Evolutionary conservation across 2,797 vertebrate species (phyloP), one percentile per base, ranked within the genome.

Genomic region (Pygocentrus nattereri): DNA sequence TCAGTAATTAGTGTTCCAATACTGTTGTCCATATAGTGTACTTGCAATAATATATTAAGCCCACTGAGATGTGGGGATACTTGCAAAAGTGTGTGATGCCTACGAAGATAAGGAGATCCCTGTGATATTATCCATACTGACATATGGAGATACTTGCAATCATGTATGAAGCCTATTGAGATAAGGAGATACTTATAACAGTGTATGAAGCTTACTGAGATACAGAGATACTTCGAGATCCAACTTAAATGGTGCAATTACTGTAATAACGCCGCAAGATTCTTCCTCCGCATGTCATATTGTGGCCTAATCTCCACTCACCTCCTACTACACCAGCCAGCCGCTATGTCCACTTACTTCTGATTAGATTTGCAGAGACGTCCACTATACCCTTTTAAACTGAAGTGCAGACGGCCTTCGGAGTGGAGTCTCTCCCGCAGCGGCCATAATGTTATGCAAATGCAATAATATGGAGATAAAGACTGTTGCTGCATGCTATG

Each of bases 401-500:
- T 81, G 67, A 85, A 88, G 82, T 87, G 86, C 74, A 81, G 85
- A 86, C 76, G 84, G 74, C 65, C 81, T 90, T 74, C 76, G 41
- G 82, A 90, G 90, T 88, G 88, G 91, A 93, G 90, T 93, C 91
- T 93, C 91, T 93, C 88, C 88, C 87, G 89, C 88, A 90, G 89
- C 81, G 71, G 90, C 82, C 30, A 84, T 94, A 94, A 94, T 94
- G 91, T 92, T 94, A 95, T 94, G 94, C 94, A 94, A 94, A 95
- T 95, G 95, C 91, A 91, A 94, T 95, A 95, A 95, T 95, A 94
- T 91, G 91, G 93, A 94, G 94, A 94, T 95, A 94, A 95, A 95
- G 94, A 93, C 90, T 91, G 93, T 91, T 92, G 91, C 92, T 87
- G 90, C 83, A 87, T 87, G 91, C 84, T 86, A 86, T 89, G 87